Base-by-base conservation (phyloP, 1,140 invertebrate species). In the Sipha flava region DNA sequence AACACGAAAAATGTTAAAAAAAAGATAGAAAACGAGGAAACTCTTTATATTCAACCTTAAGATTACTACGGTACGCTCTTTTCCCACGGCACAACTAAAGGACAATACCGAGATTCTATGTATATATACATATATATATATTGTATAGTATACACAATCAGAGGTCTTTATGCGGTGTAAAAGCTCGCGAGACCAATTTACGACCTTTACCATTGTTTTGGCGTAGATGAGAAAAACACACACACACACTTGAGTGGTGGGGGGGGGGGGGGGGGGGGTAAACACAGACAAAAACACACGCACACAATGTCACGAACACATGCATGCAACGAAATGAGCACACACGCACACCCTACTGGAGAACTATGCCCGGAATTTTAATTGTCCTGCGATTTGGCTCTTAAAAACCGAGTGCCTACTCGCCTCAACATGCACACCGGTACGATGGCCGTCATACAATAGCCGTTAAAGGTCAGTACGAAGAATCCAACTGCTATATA, bases 281-380 rank as follows among this genome's bases (percentile, higher is more conserved):
- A n/a, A n/a, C n/a, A n/a, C n/a, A n/a, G n/a, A n/a, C n/a, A n/a
- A n/a, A n/a, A n/a, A n/a, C n/a, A n/a, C n/a, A n/a, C n/a, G n/a
- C n/a, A n/a, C n/a, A n/a, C n/a, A n/a, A n/a, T n/a, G n/a, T n/a
- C n/a, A n/a, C n/a, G n/a, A n/a, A n/a, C n/a, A n/a, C n/a, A n/a
- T n/a, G n/a, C n/a, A n/a, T n/a, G n/a, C n/a, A n/a, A n/a, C n/a
- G n/a, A n/a, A n/a, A n/a, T n/a, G n/a, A n/a, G n/a, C 26, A 1
- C 12, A 26, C 12, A 43, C 34, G 23, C 21, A 40, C 34, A 26
- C 62, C 3, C 29, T 6, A 5, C 34, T 16, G 10, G 37, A 12
- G 1, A 66, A 66, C 64, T 66, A 66, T 66, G 64, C 21, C 4
- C 12, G 64, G 64, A 66, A 66, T 66, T 66, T 66, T 66, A 66